Evolutionary conservation across 2,797 vertebrate genomes (phyloP).

Genomic region (Champsocephalus gunnari): DNA sequence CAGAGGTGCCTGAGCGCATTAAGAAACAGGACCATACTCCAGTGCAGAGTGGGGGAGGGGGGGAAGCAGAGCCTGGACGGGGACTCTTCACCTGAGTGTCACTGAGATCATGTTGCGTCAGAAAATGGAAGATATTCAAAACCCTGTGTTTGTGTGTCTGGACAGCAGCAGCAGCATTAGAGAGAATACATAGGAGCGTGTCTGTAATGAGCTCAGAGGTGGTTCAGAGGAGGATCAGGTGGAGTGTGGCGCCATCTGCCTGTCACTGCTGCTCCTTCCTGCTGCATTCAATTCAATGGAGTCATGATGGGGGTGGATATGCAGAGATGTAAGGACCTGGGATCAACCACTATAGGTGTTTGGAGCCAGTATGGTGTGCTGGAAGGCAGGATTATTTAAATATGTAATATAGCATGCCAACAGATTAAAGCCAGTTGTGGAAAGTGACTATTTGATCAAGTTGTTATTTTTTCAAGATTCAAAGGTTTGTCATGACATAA

Average conservation of each 20-base stretch:
- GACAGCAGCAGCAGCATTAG: neutral
- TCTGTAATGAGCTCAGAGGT: constrained; percentile 28
- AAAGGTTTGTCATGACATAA: no score
- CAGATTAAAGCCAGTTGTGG: neutral
- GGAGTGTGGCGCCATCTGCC: constrained; percentile 73
- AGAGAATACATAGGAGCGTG: constrained; percentile 16
- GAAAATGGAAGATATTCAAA: neutral
- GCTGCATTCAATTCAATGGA: neutral
- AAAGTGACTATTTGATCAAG: no score
- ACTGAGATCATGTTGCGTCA: constrained; percentile 21
- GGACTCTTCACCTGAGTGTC: constrained; percentile 57
- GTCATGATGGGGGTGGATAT: neutral
- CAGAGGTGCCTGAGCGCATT: constrained; percentile 82
- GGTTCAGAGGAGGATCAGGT: constrained; percentile 17
- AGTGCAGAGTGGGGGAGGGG: constrained; percentile 72
- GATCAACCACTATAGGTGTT: neutral
- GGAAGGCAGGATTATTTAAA: constrained; percentile 8
- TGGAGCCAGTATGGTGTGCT: constrained; percentile 13
- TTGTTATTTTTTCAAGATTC: no score
- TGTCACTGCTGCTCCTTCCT: neutral
- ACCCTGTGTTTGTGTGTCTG: constrained; percentile 29
- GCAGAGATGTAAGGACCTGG: constrained; percentile 22
- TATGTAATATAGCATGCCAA: neutral
- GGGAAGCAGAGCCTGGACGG: constrained; percentile 40
- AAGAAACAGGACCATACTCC: constrained; percentile 83